Conservation (phyloP, 2,113 vertebrate genomes). For the Gopherus flavomarginatus region DNA sequence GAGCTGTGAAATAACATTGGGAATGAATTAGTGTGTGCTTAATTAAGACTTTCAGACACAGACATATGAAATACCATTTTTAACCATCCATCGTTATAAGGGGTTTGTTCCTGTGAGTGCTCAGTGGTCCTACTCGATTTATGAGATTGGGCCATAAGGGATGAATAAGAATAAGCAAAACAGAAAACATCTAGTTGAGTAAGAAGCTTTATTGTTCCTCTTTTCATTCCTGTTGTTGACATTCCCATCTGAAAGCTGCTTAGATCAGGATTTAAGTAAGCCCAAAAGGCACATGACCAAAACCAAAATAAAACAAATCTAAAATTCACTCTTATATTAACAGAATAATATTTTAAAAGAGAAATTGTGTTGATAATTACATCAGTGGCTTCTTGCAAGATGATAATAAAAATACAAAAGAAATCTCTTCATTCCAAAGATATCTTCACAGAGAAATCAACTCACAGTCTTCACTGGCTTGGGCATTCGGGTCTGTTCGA, state of each 20-base stretch:
- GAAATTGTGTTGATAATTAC: constrained; percentile 13
- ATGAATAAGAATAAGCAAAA: not conserved
- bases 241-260: not conserved
- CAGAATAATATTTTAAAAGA: not conserved
- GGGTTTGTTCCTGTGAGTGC: not conserved
- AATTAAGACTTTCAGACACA: not conserved
- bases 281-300: not conserved
- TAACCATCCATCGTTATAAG: not conserved
- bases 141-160: not conserved
- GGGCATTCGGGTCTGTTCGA: not conserved
- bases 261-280: constrained; percentile 11
- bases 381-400: constrained; percentile 53
- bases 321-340: constrained; percentile 16
- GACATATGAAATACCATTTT: not conserved
- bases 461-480: constrained; percentile 17
- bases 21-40: accelerated
- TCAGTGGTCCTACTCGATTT: not conserved
- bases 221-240: constrained; percentile 19
- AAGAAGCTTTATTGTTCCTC: not conserved
- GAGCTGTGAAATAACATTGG: not conserved
- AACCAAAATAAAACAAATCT: constrained; percentile 11
- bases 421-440: constrained; percentile 65
- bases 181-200: not conserved
- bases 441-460: constrained; percentile 45
- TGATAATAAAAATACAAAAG: constrained; percentile 46